Conservation (phyloP, 2,888 invertebrate genomes). For the Leistus spinibarbis region DNA sequence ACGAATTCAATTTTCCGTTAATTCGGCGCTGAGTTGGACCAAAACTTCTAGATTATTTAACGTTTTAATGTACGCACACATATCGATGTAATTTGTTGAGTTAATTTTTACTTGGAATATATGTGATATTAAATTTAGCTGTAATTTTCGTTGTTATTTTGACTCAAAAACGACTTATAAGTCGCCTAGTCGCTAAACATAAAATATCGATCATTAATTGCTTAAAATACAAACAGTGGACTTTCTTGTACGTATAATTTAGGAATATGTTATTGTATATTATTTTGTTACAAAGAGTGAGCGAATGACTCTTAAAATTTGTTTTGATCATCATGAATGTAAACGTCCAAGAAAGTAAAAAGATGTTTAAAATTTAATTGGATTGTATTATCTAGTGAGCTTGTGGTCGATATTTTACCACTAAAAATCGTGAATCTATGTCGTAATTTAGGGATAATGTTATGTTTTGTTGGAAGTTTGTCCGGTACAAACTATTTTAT, state of each 20-base stretch:
- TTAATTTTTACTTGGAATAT: neutral
- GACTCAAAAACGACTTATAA: neutral
- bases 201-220: neutral
- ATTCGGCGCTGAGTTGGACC: neutral
- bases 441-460: neutral
- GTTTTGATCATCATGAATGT: too few species aligned
- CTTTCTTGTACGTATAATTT: too few species aligned
- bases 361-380: neutral
- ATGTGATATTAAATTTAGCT: conserved; percentile 2
- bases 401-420: too few species aligned
- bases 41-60: neutral
- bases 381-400: neutral
- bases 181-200: neutral
- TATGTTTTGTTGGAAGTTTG: conserved; percentile 42
- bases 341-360: too few species aligned
- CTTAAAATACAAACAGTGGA: neutral
- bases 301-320: too few species aligned
- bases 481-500: conserved; percentile 46
- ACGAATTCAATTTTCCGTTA: neutral
- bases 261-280: too few species aligned
- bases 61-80: neutral
- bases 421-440: too few species aligned
- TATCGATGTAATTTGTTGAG: neutral
- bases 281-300: too few species aligned
- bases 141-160: neutral